Conservation (phyloP, 2,888 invertebrate genomes). For the Pseudolycoriella hygida region DNA sequence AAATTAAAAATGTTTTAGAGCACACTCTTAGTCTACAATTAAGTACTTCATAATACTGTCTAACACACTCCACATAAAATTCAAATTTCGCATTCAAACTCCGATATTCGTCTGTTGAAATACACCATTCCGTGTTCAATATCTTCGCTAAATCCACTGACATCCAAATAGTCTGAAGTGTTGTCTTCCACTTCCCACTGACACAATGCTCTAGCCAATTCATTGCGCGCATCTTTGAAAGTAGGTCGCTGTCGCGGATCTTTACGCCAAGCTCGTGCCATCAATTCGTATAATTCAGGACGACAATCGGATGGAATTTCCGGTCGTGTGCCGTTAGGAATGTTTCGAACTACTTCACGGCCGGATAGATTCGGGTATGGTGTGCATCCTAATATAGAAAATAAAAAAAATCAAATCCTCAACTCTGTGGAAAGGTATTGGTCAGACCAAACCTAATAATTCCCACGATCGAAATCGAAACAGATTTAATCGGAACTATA, state of each 20-base stretch:
- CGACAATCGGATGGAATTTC: constrained; percentile 66
- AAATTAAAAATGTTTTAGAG: too few species aligned
- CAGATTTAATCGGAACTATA: too few species aligned
- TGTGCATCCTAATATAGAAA: constrained; percentile 44
- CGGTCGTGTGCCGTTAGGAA: constrained; percentile 59
- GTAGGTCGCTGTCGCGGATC: constrained; percentile 55
- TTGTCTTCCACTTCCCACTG: constrained; percentile 27
- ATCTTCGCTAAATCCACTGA: constrained; percentile 29
- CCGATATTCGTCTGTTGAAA: constrained; percentile 35
- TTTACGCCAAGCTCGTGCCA: constrained; percentile 45
- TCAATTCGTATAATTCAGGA: constrained; percentile 45
- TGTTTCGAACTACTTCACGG: constrained; percentile 62
- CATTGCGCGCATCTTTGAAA: constrained; percentile 39
- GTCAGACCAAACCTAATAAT: too few species aligned
- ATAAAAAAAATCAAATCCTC: not conserved
- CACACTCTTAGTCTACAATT: too few species aligned
- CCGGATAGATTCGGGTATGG: constrained; percentile 76
- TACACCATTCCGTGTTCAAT: constrained; percentile 29
- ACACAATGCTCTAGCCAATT: constrained; percentile 24
- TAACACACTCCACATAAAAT: too few species aligned
- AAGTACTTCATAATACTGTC: too few species aligned
- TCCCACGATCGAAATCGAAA: too few species aligned
- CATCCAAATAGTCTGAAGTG: constrained; percentile 28
- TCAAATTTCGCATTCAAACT: constrained; percentile 46
- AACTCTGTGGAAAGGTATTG: too few species aligned